Evolutionary conservation across 1,140 invertebrate genomes (phyloP).

Genomic region (Littorina saxatilis): DNA sequence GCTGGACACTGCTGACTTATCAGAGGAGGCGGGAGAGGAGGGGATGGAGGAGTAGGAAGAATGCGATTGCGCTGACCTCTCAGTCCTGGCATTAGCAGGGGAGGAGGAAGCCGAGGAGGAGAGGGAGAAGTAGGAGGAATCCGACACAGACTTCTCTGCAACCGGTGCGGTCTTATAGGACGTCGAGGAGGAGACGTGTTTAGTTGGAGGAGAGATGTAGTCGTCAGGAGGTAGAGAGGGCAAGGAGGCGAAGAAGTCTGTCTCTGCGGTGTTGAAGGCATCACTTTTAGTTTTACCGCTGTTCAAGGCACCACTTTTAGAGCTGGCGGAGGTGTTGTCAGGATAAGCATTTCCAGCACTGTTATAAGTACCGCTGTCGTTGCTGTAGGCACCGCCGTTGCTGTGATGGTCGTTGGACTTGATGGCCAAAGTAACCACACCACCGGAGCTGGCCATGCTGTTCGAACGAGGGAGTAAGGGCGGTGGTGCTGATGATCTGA

Average conservation of each 20-base stretch:
- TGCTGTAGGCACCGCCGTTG: no score
- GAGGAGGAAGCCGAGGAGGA: no score
- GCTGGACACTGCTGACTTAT: no score
- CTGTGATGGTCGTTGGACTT: not conserved
- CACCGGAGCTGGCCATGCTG: not conserved
- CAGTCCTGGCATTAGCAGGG: not conserved
- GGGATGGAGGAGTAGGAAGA: not conserved
- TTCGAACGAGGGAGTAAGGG: not conserved
- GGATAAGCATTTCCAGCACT: no score
- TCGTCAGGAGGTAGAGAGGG: slow-evolving; percentile 17
- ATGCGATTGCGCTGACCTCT: not conserved
- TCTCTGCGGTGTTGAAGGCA: not conserved
- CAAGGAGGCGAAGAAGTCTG: slow-evolving; percentile 17
- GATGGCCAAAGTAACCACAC: not conserved
- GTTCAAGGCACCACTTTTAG: no score
- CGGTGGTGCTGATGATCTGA: not conserved
- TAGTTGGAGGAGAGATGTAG: not conserved
- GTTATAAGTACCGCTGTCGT: no score
- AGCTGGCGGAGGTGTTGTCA: no score
- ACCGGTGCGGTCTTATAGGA: no score
- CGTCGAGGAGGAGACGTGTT: no score
- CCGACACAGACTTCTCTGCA: no score
- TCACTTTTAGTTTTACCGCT: not conserved
- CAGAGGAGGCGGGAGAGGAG: no score
- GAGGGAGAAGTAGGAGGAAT: no score